Evolutionary conservation across 2,113 vertebrate species (phyloP), one percentile per base, ranked within the genome.

Genomic region (Rhegmatorhina hoffmannsi): DNA sequence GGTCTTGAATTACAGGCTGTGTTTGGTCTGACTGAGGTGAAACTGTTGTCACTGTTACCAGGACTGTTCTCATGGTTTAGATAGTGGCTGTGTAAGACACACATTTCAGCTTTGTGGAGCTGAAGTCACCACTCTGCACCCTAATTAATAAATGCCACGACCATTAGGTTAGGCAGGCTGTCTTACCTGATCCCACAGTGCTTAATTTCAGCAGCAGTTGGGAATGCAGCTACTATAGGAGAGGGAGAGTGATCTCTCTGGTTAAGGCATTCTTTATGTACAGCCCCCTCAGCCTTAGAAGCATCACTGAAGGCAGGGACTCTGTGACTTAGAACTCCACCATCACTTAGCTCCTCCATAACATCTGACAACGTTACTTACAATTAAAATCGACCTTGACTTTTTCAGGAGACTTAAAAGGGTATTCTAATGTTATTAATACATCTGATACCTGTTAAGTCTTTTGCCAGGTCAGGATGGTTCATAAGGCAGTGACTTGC

Each of bases 401-500:
- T 79, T 53, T 59, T 53, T 29, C 40, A 73, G 17, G 11, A 82
- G 40, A 69, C 29, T 47, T 68, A 38, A 43, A 79, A 60, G 10
- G 33, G 13, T 47, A 66, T 79, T 84, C 36, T 75, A 69, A 73
- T 16, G 2, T 49, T 75, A 28, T 9, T 9, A 67, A 75, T 43
- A 81, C 74, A 87, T 50, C 13, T 15, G 56, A 73, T 98, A 99
- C 98, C 98, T 98, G 99, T 99, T 95, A 99, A 98, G 96, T 99
- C 99, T 98, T 99, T 99, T 86, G 99, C 99, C 96, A 99, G 95
- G 97, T 99, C 99, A 0, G 99, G 99, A 93, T 99, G 99, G 97
- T 99, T 99, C 99, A 99, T 99, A 93, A 99, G 98, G 96, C 99
- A 99, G 94, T 99, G 99, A 95, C 99, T 99, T 87, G 99, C 99